Base-by-base conservation (phyloP, 1,140 invertebrate genomes). In the Pseudoatta argentina region DNA sequence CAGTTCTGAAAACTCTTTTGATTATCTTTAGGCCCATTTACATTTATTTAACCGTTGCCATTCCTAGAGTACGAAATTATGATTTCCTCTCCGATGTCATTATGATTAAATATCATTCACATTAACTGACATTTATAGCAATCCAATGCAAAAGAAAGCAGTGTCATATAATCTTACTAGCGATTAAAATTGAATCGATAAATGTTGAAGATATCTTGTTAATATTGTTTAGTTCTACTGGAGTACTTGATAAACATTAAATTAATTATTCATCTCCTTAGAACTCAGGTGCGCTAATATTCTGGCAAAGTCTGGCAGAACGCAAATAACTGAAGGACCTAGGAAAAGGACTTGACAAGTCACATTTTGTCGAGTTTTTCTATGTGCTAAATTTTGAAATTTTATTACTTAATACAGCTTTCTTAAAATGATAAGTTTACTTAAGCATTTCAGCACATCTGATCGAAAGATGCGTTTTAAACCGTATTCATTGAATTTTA, bases 281-380 rank as follows among this genome's bases (percentile, higher is more conserved):
- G 16, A 72, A 82, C 44, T 82, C 48, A 85, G n/a, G 48, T 69
- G 86, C 39, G 75, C 76, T 77, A 77, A 87, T 71, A 86, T 75
- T 51, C 48, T 39, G 21, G 30, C 59, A 71, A 78, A 63, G 34
- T 87, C 69, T 87, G 73, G 39, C 67, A 59, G 34, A 82, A 73
- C 14, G 14, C 75, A 83, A 63, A 83, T 53, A 51, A 75, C 21
- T 61, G 55, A 83, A 51, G 27, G n/a, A 12, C 12, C 57, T 18
- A 72, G 24, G n/a, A 61, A 79, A 73, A 53, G 24, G 34, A 83
- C n/a, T 73, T 61, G 79, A 75, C n/a, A 61, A 83, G 27, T 81
- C 77, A 51, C 44, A 75, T 75, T 63, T 51, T 57, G 39, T 44
- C 3, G 2, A 34, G 12, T 48, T 48, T 39, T 10, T 71, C 21